Evolutionary conservation across 1,140 invertebrate genomes (phyloP), one percentile per base, ranked within the genome.

Genomic region (Musca vetustissima): DNA sequence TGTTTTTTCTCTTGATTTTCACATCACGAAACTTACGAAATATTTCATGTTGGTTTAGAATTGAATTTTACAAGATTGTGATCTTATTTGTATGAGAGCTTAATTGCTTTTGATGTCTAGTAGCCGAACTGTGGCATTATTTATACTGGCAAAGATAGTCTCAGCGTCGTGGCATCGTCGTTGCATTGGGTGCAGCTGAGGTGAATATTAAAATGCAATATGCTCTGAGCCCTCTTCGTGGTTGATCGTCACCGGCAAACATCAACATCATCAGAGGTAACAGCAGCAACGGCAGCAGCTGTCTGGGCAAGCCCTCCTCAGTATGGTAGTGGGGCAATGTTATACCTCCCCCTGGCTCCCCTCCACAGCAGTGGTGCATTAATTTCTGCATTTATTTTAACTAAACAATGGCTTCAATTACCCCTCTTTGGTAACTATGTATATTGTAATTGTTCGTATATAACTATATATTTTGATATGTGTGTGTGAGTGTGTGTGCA

Each of bases 101-200:
- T 61, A 61, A 61, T 61, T 61, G 57, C 36, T 61, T 61, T 61
- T 61, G 57, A 61, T 43, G 57, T 43, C 36, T 19, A 61, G 21
- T 61, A 36, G 15, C 22, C 17, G 19, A 59, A 36, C 57, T 2
- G 28, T 14, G 17, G 57, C 57, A 36, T 43, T 61, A 61, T 61
- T 61, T 61, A 61, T 61, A 61, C 57, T 61, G 17, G 4, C 17
- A 13, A 52, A 19, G 49, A 52, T 19, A 19, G 17, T 52, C 21
- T 2, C 4, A 52, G 17, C 17, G 49, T 4, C n/a, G 8, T 19
- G 9, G 21, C 49, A 21, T 36, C 11, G 36, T 36, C 11, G 36
- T 13, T 36, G 36, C 57, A 36, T 17, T 36, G n/a, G 57, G 57
- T 61, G 57, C 57, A 61, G 57, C 57, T 36, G 28, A 43, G n/a